phyloP scores from a whole-genome alignment of 2,797 vertebrate genomes.

The Pseudotriccus pelzelni region DNA sequence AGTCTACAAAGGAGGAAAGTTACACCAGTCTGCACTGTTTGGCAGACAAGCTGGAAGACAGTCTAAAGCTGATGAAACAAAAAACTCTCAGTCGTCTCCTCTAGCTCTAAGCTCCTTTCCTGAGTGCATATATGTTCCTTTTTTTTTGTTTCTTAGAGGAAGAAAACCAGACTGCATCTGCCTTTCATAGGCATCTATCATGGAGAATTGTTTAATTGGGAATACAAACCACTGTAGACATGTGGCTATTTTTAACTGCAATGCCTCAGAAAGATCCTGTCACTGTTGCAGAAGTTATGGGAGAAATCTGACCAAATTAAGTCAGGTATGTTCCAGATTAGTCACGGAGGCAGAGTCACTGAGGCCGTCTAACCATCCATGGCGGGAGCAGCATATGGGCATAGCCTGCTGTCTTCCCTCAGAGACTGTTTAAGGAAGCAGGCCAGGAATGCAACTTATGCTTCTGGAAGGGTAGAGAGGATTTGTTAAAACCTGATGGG shows the following conservation, averaged over 20 bases:
- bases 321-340: not conserved
- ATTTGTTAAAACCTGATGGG: not conserved
- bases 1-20: not conserved
- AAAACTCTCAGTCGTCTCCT: not conserved
- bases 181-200: not conserved
- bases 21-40: not conserved
- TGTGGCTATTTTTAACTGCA: not conserved
- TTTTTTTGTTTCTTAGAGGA: not conserved
- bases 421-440: not conserved
- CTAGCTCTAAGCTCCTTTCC: not conserved
- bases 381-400: not conserved
- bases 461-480: not conserved
- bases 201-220: not conserved
- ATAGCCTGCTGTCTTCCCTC: slow-evolving; percentile 1
- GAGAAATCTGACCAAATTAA: not conserved
- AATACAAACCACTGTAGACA: not conserved
- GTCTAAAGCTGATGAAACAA: not conserved
- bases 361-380: not conserved
- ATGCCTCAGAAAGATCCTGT: not conserved
- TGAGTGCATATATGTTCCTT: not conserved
- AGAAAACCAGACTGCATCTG: not conserved
- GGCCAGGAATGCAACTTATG: not conserved
- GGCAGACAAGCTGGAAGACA: not conserved
- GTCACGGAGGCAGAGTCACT: not conserved
- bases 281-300: not conserved